These are phyloP conservation scores for Delia radicum DNA, from an alignment of 1,140 invertebrate genomes.

Conservation along the genomic window DNA sequence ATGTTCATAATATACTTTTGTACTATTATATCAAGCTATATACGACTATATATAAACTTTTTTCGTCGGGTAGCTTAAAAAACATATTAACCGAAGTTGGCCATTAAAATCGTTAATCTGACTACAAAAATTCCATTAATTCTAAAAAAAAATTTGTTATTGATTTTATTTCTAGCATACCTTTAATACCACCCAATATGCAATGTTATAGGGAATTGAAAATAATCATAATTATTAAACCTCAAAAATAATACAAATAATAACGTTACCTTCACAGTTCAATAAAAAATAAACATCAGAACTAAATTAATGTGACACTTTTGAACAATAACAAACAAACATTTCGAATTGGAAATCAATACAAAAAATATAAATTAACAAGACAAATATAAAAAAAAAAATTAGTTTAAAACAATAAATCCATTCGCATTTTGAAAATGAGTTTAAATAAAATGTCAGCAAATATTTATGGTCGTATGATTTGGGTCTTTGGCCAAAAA, in stretches of 20 bases:
- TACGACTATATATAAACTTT: no score
- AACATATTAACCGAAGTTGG: no score
- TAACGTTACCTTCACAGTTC: constrained; percentile 9
- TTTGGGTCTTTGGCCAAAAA: not conserved
- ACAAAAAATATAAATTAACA: constrained; percentile 2
- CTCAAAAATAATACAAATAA: not conserved
- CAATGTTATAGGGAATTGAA: no score
- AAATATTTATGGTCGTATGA: constrained; percentile 8
- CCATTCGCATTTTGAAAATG: constrained; percentile 13
- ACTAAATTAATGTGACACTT: constrained; percentile 23
- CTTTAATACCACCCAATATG: no score
- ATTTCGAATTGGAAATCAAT: constrained; percentile 1
- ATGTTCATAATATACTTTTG: no score
- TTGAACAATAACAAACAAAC: constrained; percentile 9
- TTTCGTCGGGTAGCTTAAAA: no score
- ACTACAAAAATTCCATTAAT: no score
- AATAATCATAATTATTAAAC: no score
- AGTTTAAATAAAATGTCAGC: constrained; percentile 9
- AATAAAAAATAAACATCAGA: constrained; percentile 10
- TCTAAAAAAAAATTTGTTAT: no score
- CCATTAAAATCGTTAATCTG: no score
- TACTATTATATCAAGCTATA: no score
- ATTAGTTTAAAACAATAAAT: constrained; percentile 3
- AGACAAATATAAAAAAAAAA: constrained; percentile 4
- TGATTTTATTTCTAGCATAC: no score